These are phyloP conservation scores for Heteronetta atricapilla DNA, from an alignment of 2,113 vertebrate genomes.

Conservation along the genomic window DNA sequence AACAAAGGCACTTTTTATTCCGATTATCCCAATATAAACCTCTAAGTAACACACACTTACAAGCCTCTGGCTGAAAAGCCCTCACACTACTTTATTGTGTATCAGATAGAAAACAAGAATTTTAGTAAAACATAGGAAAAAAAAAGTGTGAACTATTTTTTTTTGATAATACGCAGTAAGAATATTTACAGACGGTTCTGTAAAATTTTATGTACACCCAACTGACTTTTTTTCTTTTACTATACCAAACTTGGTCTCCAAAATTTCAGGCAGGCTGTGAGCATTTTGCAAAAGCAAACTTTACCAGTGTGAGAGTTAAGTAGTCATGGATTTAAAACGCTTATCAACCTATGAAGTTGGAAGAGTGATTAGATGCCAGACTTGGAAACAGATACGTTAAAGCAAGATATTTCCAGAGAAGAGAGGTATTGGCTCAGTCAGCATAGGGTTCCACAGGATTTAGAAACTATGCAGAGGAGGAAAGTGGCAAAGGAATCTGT, in stretches of 20 bases:
- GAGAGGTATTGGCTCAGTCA: background rate
- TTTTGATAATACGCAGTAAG: background rate
- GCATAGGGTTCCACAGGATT: background rate
- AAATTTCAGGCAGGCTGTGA: background rate
- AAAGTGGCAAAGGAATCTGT: background rate
- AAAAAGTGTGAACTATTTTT: background rate
- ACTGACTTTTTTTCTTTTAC: background rate
- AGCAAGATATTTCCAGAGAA: background rate
- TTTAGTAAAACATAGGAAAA: background rate
- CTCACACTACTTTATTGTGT: background rate
- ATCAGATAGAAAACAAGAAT: background rate
- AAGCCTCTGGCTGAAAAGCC: background rate
- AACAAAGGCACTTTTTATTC: constrained; percentile 28
- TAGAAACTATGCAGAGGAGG: background rate
- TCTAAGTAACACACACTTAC: background rate
- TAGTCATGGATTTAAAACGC: background rate
- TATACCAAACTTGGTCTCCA: background rate
- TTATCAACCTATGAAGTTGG: background rate
- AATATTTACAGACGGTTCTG: background rate
- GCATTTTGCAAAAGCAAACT: background rate
- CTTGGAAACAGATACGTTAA: background rate
- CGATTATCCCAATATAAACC: background rate
- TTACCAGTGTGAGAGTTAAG: background rate
- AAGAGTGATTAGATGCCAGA: background rate
- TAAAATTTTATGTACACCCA: background rate